A percentile compares a stretch with the other conserved stretches of the same genome.
phyloP scores from a whole-genome alignment of 2,113 vertebrate species.

The Mustela nigripes region DNA sequence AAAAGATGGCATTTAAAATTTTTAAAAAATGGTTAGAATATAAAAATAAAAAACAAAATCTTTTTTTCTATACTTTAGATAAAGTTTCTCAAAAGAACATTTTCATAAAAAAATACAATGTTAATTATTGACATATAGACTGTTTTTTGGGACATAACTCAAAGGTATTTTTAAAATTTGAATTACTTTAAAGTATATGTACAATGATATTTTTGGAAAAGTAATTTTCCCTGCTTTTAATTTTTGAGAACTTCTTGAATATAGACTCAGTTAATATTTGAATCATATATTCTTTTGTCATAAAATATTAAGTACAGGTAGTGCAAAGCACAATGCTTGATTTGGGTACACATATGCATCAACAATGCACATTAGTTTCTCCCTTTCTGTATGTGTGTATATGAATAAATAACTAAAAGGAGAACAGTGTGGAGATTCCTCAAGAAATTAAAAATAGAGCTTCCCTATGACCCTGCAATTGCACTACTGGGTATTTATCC shows the following conservation, averaged over 20 bases:
- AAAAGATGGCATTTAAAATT: neutral
- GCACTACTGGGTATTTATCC: too few species aligned
- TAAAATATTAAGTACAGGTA: conserved; percentile 18
- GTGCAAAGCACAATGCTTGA: neutral
- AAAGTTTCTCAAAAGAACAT: neutral
- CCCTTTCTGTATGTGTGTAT: neutral
- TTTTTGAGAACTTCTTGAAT: neutral
- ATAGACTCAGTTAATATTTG: neutral
- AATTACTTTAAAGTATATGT: neutral
- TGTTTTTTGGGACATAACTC: neutral
- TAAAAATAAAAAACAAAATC: conserved; percentile 44
- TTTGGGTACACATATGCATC: neutral
- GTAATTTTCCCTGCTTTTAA: conserved; percentile 29
- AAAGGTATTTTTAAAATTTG: neutral
- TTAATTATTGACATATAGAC: conserved; percentile 55
- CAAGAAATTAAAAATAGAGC: too few species aligned
- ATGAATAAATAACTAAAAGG: neutral
- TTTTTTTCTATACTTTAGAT: neutral
- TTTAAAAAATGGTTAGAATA: neutral
- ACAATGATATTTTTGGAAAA: neutral
- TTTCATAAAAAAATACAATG: neutral
- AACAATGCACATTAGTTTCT: neutral
- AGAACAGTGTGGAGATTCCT: too few species aligned
- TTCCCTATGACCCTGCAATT: too few species aligned
- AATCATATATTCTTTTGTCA: neutral